Conservation (phyloP, 1,140 invertebrate genomes). For the Dinoponera quadriceps region DNA sequence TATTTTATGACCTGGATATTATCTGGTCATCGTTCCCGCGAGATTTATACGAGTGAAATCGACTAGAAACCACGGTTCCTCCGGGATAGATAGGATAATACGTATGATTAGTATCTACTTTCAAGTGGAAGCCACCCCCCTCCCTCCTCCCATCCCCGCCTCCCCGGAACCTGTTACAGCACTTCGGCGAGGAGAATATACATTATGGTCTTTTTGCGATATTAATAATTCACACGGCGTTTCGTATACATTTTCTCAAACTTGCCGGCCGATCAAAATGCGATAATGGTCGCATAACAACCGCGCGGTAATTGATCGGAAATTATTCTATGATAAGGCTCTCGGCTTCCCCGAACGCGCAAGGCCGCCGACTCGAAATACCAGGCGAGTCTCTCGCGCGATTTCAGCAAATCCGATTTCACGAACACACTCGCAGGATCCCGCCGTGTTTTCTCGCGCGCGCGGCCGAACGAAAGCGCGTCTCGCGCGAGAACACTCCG, state of each 20-base stretch:
- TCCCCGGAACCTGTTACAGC: slow-evolving; percentile 23
- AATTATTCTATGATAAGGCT: background rate
- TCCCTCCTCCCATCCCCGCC: no score
- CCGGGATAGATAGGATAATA: slow-evolving; percentile 54
- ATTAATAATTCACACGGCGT: slow-evolving; percentile 52
- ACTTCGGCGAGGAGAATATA: slow-evolving; percentile 15
- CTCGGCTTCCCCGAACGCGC: background rate
- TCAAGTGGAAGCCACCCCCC: slow-evolving; percentile 28
- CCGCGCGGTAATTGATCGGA: background rate
- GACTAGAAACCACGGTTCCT: slow-evolving; percentile 49
- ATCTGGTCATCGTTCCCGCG: slow-evolving; percentile 44
- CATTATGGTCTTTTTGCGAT: slow-evolving; percentile 34
- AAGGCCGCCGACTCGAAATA: no score
- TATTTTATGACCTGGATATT: slow-evolving; percentile 62
- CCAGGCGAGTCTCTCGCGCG: no score
- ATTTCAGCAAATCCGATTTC: background rate
- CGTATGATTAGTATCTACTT: slow-evolving; percentile 59
- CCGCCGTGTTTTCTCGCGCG: no score
- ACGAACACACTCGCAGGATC: no score
- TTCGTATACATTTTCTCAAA: background rate
- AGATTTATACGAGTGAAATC: slow-evolving; percentile 61
- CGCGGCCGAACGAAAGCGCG: no score
- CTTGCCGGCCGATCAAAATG: background rate
- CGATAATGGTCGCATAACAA: background rate
- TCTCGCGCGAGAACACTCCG: no score